Conservation (phyloP, 2,797 vertebrate species). For the Okamejei kenojei region DNA sequence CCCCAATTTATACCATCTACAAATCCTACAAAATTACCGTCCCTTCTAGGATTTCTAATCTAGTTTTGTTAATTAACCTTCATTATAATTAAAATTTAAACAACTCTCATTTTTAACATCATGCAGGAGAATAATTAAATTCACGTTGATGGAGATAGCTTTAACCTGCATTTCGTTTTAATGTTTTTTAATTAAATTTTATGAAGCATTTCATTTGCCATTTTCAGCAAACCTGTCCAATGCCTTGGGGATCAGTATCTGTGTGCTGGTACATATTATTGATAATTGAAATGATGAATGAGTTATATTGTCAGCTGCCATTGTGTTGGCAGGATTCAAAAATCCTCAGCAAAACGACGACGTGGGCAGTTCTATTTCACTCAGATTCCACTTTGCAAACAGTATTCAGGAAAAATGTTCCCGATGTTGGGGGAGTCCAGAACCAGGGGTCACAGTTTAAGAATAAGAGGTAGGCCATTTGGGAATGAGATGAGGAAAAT, state of each 20-base stretch:
- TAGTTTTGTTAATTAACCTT: background rate
- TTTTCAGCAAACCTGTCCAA: background rate
- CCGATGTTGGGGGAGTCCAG: no score
- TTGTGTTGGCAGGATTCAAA: background rate
- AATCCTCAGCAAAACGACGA: background rate
- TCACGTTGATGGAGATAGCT: background rate
- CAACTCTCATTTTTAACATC: background rate
- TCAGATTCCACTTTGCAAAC: background rate
- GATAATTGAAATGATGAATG: slow-evolving; percentile 2
- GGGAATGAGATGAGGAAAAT: no score
- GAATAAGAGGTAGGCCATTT: no score
- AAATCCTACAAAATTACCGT: background rate
- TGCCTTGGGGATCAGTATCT: background rate
- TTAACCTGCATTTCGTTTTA: slow-evolving; percentile 2
- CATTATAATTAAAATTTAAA: slow-evolving; percentile 15
- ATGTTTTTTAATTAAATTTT: slow-evolving; percentile 9
- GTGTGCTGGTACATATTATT: background rate
- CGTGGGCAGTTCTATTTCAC: background rate
- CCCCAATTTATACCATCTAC: background rate
- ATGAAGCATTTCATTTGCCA: background rate
- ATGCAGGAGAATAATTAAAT: slow-evolving; percentile 7
- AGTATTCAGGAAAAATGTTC: no score
- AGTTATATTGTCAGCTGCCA: background rate
- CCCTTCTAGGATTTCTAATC: background rate
- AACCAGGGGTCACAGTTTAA: no score